phyloP scores from a whole-genome alignment of 2,888 invertebrate genomes.

The Netelia inedita region DNA sequence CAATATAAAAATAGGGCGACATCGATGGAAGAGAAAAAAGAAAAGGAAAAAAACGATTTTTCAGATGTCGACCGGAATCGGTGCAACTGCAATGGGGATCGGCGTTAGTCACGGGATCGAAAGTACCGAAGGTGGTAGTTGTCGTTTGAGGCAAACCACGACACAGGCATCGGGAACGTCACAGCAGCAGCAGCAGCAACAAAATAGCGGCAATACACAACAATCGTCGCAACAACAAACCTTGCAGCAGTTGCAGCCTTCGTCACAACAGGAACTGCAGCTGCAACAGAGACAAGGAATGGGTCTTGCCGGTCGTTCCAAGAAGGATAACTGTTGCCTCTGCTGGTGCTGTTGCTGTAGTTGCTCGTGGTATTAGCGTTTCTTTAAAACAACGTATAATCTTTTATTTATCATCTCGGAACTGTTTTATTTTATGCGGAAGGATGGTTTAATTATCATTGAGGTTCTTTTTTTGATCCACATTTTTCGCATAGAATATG shows the following conservation, averaged over 20 bases:
- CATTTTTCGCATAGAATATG: too few species aligned
- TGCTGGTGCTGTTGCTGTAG: slow-evolving; percentile 89
- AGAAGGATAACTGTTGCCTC: slow-evolving; percentile 88
- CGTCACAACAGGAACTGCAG: slow-evolving; percentile 74
- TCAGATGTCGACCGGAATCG: slow-evolving; percentile 84
- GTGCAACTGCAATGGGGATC: slow-evolving; percentile 84
- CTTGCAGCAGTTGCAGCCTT: slow-evolving; percentile 76
- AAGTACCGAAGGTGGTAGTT: slow-evolving; percentile 82
- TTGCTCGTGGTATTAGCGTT: slow-evolving; percentile 86
- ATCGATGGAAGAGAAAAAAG: slow-evolving; percentile 39
- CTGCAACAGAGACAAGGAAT: slow-evolving; percentile 83
- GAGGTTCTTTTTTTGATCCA: not conserved
- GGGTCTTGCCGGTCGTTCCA: slow-evolving; percentile 86
- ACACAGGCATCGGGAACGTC: slow-evolving; percentile 78
- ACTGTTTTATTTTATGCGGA: not conserved
- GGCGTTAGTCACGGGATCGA: slow-evolving; percentile 83
- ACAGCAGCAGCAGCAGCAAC: slow-evolving; percentile 75
- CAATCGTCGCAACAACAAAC: slow-evolving; percentile 74
- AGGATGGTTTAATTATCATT: not conserved
- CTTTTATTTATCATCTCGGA: not conserved
- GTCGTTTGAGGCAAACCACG: slow-evolving; percentile 82
- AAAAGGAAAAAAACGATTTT: slow-evolving; percentile 52
- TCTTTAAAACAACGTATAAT: slow-evolving; percentile 63
- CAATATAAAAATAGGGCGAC: slow-evolving; percentile 30
- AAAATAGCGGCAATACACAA: slow-evolving; percentile 72